These are phyloP conservation scores for Oceanites oceanicus DNA, from an alignment of 2,113 vertebrate genomes.

Conservation along the genomic window DNA sequence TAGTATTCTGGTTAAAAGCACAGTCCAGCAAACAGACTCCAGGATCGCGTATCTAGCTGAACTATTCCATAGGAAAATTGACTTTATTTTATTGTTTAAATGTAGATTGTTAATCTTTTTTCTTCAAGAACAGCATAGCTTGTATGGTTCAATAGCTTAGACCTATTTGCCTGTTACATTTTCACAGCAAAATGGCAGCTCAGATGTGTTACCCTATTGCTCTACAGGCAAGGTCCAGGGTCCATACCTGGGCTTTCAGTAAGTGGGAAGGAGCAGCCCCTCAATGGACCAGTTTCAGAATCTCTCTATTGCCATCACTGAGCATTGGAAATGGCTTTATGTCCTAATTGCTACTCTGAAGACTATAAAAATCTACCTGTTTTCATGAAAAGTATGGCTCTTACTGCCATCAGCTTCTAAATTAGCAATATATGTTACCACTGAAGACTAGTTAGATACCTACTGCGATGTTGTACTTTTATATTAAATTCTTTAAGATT, in stretches of 20 bases:
- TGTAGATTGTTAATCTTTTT: background rate
- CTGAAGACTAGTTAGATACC: background rate
- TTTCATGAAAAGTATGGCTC: background rate
- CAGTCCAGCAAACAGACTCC: background rate
- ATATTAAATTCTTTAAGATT: background rate
- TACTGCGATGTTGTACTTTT: background rate
- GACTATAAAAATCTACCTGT: background rate
- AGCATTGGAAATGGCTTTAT: background rate
- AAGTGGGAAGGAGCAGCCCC: background rate
- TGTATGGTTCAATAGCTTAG: background rate
- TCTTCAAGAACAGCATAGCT: background rate
- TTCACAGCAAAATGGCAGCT: background rate
- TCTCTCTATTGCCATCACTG: background rate
- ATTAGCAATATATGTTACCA: background rate
- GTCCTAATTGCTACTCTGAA: background rate
- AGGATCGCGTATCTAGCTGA: background rate
- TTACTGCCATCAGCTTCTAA: background rate
- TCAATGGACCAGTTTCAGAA: background rate
- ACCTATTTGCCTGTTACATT: background rate
- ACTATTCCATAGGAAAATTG: background rate
- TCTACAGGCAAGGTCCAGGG: background rate
- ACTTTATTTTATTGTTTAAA: background rate
- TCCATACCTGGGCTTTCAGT: background rate
- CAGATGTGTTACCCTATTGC: background rate
- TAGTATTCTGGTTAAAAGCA: slow-evolving; percentile 6